Evolutionary conservation across 2,888 invertebrate genomes (phyloP), one percentile per base, ranked within the genome.

Genomic region (Dorcus hopei): DNA sequence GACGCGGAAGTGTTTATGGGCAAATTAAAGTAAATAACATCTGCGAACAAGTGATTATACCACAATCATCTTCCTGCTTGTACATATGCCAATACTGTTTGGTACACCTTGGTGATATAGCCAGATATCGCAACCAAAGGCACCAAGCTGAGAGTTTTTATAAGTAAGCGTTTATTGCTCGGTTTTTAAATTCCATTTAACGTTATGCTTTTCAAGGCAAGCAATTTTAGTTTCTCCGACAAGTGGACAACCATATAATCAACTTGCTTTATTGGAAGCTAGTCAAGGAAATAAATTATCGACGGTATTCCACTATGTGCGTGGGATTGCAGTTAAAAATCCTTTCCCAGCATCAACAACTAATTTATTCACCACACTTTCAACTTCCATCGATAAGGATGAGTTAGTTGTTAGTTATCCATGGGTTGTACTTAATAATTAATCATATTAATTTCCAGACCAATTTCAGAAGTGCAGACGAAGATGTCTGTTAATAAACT

Each of bases 31-130:
- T 58, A 14, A 63, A 63, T 50, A 64, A 58, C 33, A 62, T 63
- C 58, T 68, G 68, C 14, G 74, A 77, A 52, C 69, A 72, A 42
- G 56, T 68, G 11, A 72, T 70, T 59, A 48, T 59, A 41, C 84
- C 85, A 48, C 85, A 87, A 63, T 83, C 85, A 55, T 85, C 86
- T 42, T 91, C 91, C 8, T 91, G 90, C 73, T 84, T 90, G 59
- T 94, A 93, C 79, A 89, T 93, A 69, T 91, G 91, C 75, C 93
- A 94, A 74, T 91, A 94, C 78, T 93, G 93, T 76, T 83, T 94
- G 58, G 91, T 94, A 56, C 95, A 94, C 76, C 83, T 94, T 57
- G 95, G 95, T 0, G 94, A 93, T 74, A 83, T 93, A 67, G 91
- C 93, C 23, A 85, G 94, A 7, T 95, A 95, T 74, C 81, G 91